Base-by-base conservation (phyloP, 2,888 invertebrate genomes). In the Chloroclystis v-ata region DNA sequence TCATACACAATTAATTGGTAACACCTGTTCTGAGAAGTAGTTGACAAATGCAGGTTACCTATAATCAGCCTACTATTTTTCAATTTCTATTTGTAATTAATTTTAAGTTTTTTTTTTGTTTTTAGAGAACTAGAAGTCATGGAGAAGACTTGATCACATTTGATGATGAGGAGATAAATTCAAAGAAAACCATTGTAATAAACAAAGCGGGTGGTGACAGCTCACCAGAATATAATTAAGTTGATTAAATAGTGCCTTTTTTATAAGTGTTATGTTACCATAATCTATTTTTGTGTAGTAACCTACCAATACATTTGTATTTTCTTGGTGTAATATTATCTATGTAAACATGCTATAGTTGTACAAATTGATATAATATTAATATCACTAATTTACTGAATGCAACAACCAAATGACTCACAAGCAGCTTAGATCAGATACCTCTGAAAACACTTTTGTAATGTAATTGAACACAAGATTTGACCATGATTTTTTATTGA, bases 151-250 rank as follows among this genome's bases (percentile, higher is more conserved):
- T 87, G 37, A 87, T 87, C 24, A 72, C 62, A 47, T 86, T 87
- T 75, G 86, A 87, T 59, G 75, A 78, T 45, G 85, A 83, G 50
- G 82, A 85, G 1, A 78, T 67, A 28, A 69, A 69, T 61, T 54
- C 65, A 28, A 70, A 75, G 61, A 82, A 81, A 59, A 60, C 72
- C 26, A 67, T 78, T 37, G 57, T 72, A 52, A 54, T 72, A 20
- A 82, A 74, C 71, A 79, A 77, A 61, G 67, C 71, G 65, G 54
- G 69, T 25, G 77, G 77, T 59, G 83, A 82, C 48, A 85, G 82
- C 66, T 85, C 86, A 59, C 85, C 86, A 8, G 85, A 86, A 63
- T 85, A 82, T n/a, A n/a, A n/a, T n/a, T n/a, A n/a, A n/a, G n/a
- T n/a, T n/a, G n/a, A n/a, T 61, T 85, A 59, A 53, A 28, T 70